phyloP scores from a whole-genome alignment of 2,888 invertebrate species.

The Athalia cordata region DNA sequence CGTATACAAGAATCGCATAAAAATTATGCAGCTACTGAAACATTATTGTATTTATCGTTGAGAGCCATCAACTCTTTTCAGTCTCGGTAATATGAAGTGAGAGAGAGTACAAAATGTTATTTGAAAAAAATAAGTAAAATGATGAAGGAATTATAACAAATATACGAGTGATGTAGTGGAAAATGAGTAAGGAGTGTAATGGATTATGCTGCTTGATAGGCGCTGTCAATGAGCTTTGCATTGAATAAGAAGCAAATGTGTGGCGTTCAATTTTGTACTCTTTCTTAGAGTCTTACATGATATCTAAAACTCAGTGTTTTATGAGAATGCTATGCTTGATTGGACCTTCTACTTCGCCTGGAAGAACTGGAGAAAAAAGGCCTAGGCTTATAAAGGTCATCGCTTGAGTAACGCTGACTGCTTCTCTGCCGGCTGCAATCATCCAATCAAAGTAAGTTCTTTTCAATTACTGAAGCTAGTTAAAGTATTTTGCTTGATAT shows the following conservation, averaged over 20 bases:
- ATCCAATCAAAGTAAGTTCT: constrained; percentile 52
- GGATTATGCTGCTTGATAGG: not conserved
- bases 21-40: constrained; percentile 2
- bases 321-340: constrained; percentile 66
- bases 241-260: not conserved
- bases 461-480: constrained; percentile 47
- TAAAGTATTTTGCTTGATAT: constrained; percentile 17
- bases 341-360: constrained; percentile 75
- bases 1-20: too few species aligned
- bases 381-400: constrained; percentile 84
- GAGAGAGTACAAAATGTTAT: too few species aligned
- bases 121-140: not conserved
- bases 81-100: not conserved
- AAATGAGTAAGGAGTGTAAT: constrained; percentile 1
- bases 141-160: not conserved
- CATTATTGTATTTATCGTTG: not conserved
- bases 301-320: constrained; percentile 14
- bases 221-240: not conserved
- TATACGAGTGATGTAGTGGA: not conserved
- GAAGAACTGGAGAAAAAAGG: constrained; percentile 75
- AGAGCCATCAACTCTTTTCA: not conserved
- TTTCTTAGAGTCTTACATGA: constrained; percentile 22
- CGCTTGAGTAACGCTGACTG: constrained; percentile 80
- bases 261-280: constrained; percentile 13
- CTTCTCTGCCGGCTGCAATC: constrained; percentile 66